Percentiles rank a stretch among this genome's conserved stretches.
Evolutionary conservation across 2,888 invertebrate genomes (phyloP).

Genomic region (Metallyticus violacea): DNA sequence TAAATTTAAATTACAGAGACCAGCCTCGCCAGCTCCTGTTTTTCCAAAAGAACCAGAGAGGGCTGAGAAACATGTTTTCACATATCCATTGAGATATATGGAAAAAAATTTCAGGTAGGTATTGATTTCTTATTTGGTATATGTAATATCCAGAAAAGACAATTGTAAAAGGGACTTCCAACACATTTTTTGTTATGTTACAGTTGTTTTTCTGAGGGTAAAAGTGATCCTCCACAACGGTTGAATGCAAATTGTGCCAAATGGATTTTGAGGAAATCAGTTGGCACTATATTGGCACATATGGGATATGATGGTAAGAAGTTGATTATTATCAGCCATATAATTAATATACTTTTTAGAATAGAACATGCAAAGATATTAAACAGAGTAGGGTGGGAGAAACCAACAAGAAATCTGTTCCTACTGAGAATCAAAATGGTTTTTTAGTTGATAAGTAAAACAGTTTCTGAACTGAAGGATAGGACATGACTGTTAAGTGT

Average conservation of each 20-base stretch:
- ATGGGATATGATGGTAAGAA: constrained; percentile 52
- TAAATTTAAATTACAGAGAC: background rate
- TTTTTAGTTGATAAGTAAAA: background rate
- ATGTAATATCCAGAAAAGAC: background rate
- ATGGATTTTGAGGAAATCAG: constrained; percentile 48
- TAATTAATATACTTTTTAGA: background rate
- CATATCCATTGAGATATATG: constrained; percentile 6
- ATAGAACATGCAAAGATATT: background rate
- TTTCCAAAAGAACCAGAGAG: background rate
- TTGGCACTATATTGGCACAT: constrained; percentile 53
- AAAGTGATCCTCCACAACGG: background rate
- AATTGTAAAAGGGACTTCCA: background rate
- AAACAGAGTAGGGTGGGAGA: too few species aligned
- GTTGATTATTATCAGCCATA: background rate
- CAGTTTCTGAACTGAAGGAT: too few species aligned
- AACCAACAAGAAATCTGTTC: too few species aligned
- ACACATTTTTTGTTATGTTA: background rate
- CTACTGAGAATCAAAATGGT: too few species aligned
- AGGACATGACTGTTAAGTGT: too few species aligned
- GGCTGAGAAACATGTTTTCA: background rate
- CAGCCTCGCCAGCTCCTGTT: background rate
- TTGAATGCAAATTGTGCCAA: constrained; percentile 41
- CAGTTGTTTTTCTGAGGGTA: constrained; percentile 17
- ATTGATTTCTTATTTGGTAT: background rate
- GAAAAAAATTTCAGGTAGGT: constrained; percentile 1